These are phyloP conservation scores for Scotopteryx bipunctaria DNA, from an alignment of 2,888 invertebrate genomes.

Conservation along the genomic window DNA sequence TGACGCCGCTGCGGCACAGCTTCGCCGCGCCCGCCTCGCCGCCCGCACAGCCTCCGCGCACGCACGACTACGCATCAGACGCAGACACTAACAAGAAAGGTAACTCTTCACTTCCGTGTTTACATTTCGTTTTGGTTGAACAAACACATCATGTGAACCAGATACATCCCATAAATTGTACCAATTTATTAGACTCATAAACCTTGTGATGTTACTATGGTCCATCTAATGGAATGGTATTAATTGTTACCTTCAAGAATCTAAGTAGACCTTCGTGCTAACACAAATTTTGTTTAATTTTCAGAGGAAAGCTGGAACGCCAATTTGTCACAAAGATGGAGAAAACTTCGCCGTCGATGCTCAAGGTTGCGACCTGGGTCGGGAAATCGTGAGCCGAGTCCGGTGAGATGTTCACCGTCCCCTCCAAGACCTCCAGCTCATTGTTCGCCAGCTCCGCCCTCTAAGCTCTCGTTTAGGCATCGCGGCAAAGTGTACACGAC, in stretches of 20 bases:
- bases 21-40: constrained; percentile 80
- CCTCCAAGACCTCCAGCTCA: constrained; percentile 77
- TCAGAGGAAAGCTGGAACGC: constrained; percentile 89
- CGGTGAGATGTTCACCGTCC: constrained; percentile 83
- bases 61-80: constrained; percentile 82
- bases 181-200: constrained; percentile 22
- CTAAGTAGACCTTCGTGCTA: neutral
- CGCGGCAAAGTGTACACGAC: constrained; percentile 80
- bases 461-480: constrained; percentile 76
- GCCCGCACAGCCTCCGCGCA: constrained; percentile 66
- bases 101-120: constrained; percentile 31
- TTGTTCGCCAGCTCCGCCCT: constrained; percentile 75
- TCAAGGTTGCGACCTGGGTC: constrained; percentile 86
- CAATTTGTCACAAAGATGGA: constrained; percentile 89
- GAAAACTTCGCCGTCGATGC: constrained; percentile 87
- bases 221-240: constrained; percentile 8
- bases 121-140: constrained; percentile 22
- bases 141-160: constrained; percentile 24
- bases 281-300: constrained; percentile 44
- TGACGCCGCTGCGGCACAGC: constrained; percentile 84
- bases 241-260: constrained; percentile 6
- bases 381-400: constrained; percentile 79
- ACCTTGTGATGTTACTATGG: constrained; percentile 16
- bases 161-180: constrained; percentile 25
- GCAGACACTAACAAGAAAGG: constrained; percentile 76